phyloP scores from a whole-genome alignment of 2,888 invertebrate genomes.

The Chaetoderma sp. region DNA sequence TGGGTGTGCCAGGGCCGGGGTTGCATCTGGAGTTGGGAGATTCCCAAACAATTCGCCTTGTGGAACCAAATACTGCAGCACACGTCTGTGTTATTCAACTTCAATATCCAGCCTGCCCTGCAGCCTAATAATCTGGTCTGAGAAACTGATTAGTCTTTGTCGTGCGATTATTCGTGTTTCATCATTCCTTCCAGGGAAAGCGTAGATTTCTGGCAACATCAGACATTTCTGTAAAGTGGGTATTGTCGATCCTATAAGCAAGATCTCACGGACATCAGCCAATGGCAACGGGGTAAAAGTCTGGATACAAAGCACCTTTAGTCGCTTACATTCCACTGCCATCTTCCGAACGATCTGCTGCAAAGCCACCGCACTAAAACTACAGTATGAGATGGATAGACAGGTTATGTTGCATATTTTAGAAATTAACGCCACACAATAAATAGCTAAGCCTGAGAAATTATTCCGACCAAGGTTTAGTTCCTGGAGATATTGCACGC shows the following conservation, averaged over 20 bases:
- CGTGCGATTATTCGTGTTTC: neutral
- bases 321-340: constrained; percentile 39
- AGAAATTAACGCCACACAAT: constrained; percentile 35
- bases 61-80: no score
- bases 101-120: constrained; percentile 42
- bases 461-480: constrained; percentile 59
- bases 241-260: constrained; percentile 45
- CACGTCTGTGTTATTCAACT: constrained; percentile 37
- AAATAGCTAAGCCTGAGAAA: constrained; percentile 37
- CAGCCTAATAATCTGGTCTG: constrained; percentile 33
- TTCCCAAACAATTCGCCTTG: no score
- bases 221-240: constrained; percentile 50
- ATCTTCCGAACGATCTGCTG: constrained; percentile 41
- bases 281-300: constrained; percentile 52
- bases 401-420: constrained; percentile 43
- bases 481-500: constrained; percentile 42
- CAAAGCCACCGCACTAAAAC: constrained; percentile 42
- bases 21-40: no score
- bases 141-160: constrained; percentile 20
- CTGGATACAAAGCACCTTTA: constrained; percentile 54
- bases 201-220: constrained; percentile 56
- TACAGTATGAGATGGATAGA: constrained; percentile 51
- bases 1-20: no score
- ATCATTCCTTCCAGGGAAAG: constrained; percentile 54
- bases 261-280: constrained; percentile 42